Evolutionary conservation across 1,140 invertebrate species (phyloP), one percentile per base, ranked within the genome.

Genomic region (Bursaphelenchus mucronatus): DNA sequence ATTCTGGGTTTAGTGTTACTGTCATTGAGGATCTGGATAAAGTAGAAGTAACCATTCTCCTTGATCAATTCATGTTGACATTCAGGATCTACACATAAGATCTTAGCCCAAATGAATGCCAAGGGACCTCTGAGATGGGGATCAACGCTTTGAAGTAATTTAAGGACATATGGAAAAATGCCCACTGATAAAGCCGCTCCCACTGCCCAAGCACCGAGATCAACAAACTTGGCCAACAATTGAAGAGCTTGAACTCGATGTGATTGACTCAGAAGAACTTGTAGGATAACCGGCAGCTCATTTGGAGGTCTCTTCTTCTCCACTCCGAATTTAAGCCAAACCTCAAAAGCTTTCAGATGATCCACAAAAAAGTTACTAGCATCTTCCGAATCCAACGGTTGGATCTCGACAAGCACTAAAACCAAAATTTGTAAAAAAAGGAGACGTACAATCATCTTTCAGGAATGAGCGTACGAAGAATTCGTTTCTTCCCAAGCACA

Each of bases 71-170:
- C 95, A 66, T 87, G 87, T 85, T 97, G 92, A 81, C 92, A 97
- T 9, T 58, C 59, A 11, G 79, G 78, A 83, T 98, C 95, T 10
- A 97, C 92, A 63, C 94, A 92, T 53, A 98, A 84, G 71, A 99
- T 97, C 85, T 97, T 97, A 7, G 95, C 93, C 95, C 95, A 99
- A 70, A 98, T 97, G 80, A 95, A 97, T 40, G 97, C 92, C 55
- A 99, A 86, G 45, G 94, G 85, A 9, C 92, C 90, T 43, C 93
- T 85, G 61, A 98, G 84, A 82, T 98, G 94, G 71, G 87, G 87
- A 1, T 92, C 91, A 68, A 89, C 91, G 71, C 91, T 92, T 84
- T 97, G 94, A 4, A 80, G 67, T 63, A 97, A 83, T 82, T 97
- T 97, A 8, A 97, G 85, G 67, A 98, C 93, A 83, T 99, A 99